These are phyloP conservation scores for Drosophila mulleri DNA, from an alignment of 2,888 invertebrate species.

Conservation along the genomic window DNA sequence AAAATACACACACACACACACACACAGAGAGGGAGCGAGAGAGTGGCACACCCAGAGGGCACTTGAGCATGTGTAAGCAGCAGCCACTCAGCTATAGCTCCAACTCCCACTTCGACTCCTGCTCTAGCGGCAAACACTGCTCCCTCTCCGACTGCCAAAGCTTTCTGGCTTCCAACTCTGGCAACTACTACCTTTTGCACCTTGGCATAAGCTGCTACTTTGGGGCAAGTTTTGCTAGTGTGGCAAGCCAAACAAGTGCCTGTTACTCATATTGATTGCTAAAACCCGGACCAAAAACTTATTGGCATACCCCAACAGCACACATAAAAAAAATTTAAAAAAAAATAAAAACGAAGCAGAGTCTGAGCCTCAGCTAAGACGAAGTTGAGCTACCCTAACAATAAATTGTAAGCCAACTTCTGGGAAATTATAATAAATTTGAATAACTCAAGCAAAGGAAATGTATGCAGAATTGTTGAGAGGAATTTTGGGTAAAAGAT, in stretches of 20 bases:
- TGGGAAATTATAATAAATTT: neutral
- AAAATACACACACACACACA: conserved; percentile 52
- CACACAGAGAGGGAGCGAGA: neutral
- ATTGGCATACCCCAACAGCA: conserved; percentile 35
- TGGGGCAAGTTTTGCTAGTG: conserved; percentile 60
- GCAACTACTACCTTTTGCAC: conserved; percentile 13
- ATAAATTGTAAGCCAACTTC: neutral
- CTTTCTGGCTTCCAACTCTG: conserved; percentile 11
- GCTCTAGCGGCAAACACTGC: conserved; percentile 1
- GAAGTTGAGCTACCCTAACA: conserved; percentile 8
- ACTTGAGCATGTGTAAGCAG: conserved; percentile 61
- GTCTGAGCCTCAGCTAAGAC: neutral
- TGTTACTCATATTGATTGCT: conserved; percentile 68
- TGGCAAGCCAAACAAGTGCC: conserved; percentile 73
- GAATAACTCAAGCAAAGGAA: neutral
- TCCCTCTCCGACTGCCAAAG: neutral
- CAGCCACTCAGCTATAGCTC: conserved; percentile 38
- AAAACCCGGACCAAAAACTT: conserved; percentile 40
- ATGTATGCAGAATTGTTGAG: too few relatives aligned
- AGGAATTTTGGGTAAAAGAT: neutral
- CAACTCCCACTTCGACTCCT: neutral
- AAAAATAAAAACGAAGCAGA: neutral
- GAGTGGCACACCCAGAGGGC: conserved; percentile 20
- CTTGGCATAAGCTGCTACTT: conserved; percentile 66
- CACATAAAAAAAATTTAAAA: neutral